Base-by-base conservation (phyloP, 2,113 vertebrate species). In the Ranitomeya variabilis region DNA sequence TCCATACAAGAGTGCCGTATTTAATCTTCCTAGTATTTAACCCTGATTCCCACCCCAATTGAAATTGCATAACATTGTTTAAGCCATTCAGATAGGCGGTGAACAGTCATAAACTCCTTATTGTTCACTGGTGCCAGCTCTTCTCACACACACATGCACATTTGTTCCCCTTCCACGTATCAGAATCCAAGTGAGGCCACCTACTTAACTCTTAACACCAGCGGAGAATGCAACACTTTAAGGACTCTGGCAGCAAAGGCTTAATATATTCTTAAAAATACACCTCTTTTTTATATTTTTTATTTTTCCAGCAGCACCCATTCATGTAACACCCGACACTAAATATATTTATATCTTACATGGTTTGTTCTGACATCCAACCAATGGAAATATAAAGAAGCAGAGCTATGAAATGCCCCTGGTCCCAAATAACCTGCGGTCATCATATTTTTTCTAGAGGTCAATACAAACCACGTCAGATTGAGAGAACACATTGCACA, bases 401-500 rank as follows among this genome's bases (percentile, higher is more conserved):
- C 69, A 73, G 26, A 55, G 77, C 55, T 23, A 80, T 80, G 45
- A 54, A 83, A 23, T 16, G 45, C 64, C 81, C 62, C 18, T 3
- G 15, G 15, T 14, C 31, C 31, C 31, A 51, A 74, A 51, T 19
- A 51, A 45, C 71, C 71, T 45, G 16, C 3, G 71, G n/a, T 74
- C 37, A 18, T 23, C 82, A 26, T 55, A 14, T 66, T 51, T 51
- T 64, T 66, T 51, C 81, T 83, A 14, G 81, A 83, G 19, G 37
- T 60, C 79, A 62, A 13, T 57, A 37, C 57, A 62, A 81, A 37
- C 80, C 57, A 71, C 15, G 51, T 71, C 45, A 60, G 57, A 81
- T 85, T 90, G 8, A 4, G 59, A 83, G 84, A 90, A 88, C 13
- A 91, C 91, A 92, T 91, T 92, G 91, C 92, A 94, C 90, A 89